phyloP scores from a whole-genome alignment of 1,140 invertebrate genomes.

The Penaeus indicus region DNA sequence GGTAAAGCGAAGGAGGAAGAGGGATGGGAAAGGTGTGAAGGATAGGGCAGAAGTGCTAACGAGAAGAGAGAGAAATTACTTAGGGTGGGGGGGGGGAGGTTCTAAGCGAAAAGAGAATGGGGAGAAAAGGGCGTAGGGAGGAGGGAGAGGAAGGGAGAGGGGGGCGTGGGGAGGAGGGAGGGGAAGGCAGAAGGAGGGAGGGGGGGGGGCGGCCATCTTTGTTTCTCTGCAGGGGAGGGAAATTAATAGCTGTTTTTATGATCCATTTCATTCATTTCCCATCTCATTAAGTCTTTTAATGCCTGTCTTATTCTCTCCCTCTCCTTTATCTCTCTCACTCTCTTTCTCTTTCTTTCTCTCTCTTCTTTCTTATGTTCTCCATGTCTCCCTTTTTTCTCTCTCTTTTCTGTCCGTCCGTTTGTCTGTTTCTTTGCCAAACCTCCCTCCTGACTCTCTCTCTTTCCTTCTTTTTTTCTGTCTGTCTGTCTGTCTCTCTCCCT shows the following conservation, averaged over 20 bases:
- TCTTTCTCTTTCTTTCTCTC: background rate
- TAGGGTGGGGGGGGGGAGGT: background rate
- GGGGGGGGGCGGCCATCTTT: background rate
- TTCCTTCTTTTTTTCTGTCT: background rate
- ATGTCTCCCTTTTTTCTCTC: background rate
- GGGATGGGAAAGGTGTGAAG: no score
- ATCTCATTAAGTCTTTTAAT: conserved; percentile 25
- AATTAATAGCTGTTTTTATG: conserved; percentile 33
- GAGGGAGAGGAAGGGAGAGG: background rate
- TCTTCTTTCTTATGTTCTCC: background rate
- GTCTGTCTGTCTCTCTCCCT: background rate
- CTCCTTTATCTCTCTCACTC: background rate
- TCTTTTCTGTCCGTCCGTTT: background rate
- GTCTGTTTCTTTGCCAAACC: background rate
- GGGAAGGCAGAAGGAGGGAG: background rate
- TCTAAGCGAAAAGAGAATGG: background rate
- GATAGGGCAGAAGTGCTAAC: no score
- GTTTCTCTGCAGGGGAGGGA: background rate
- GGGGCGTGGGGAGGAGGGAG: background rate
- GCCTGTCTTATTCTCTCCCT: background rate
- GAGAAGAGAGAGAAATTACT: no score
- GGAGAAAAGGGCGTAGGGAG: no score
- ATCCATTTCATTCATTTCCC: conserved; percentile 33
- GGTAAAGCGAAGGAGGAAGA: background rate
- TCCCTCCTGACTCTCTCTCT: background rate